Base-by-base conservation (phyloP, 2,888 invertebrate species). In the Cantharis nigra region DNA sequence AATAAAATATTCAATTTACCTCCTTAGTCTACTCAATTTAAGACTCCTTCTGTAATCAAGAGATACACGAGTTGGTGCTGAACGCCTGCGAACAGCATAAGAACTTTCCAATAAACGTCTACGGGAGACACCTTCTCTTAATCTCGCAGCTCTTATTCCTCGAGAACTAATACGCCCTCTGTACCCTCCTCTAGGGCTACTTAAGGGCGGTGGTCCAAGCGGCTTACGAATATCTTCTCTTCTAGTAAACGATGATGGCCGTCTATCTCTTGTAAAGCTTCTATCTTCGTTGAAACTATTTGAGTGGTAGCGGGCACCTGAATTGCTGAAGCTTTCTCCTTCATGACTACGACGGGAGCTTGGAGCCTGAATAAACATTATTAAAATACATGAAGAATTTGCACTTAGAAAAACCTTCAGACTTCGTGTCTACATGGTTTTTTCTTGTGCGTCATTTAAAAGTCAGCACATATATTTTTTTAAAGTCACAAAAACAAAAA, bases 101-200 rank as follows among this genome's bases (percentile, higher is more conserved):
- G 92, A 90, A 88, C 88, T 91, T 76, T 90, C 90, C 83, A 91
- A 89, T 82, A 91, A 88, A 86, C 91, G 91, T 87, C 91, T 87
- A 84, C 91, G 90, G 87, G 89, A 90, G 64, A 91, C 89, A 85
- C 91, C 90, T 82, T 91, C 91, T 85, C 91, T 88, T 79, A 90
- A 80, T 78, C 87, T 85, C 79, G 85, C 77, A 78, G 87, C 85
- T 78, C 88, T 89, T 82, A 90, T 89, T 85, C 91, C 89, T 78
- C 90, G 89, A 83, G 89, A 87, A 80, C 85, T 87, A 80, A 87
- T 80, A 71, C 88, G 87, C 26, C 78, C 79, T 69, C 79, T 73
- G 18, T 78, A 78, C 74, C 79, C 79, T 72, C 89, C 89, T 82
- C 88, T 84, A 75, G 86, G 85, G 80, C 86, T 83, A 75, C 83